Base-by-base conservation (phyloP, 92 coral and sea anemone species). In the Porites lobata region DNA sequence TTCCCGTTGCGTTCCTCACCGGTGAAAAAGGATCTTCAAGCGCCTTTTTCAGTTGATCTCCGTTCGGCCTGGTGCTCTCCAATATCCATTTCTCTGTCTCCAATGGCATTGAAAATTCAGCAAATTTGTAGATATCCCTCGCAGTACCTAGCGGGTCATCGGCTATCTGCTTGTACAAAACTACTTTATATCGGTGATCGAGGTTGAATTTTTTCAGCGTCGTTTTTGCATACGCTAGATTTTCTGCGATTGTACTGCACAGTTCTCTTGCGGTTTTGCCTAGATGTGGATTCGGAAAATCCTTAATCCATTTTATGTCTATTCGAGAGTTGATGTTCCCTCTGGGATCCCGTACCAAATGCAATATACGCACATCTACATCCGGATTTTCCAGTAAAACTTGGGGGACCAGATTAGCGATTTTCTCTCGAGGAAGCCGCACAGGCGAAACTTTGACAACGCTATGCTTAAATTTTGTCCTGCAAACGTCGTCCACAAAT, bases 271-370 rank as follows among this genome's bases (percentile, higher is more conserved):
- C 77, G 3, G 26, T 12, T 4, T 5, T 0, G 4, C 65, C 69
- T 0, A 91, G 75, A 2, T n/a, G 6, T 2, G 72, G 80, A 19
- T 82, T 76, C 9, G 94, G 94, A 47, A 81, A 87, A 20, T 91
- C 91, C 24, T 62, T 69, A 11, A 82, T 15, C 91, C 94, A 91
- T 15, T 69, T 8, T 50, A 61, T 17, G 21, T 91, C 71, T 20
- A 87, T 81, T 53, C 94, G 74, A 17, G 91, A 91, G 20, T 91
- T 79, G 3, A 91, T 68, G 68, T 32, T 82, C 19, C 91, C 91
- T 61, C 94, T 75, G 9, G 94, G 94, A 20, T 91, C 94, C 54
- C 94, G 83, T 6, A 91, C 76, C 76, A 91, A 51, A 50, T 87
- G 91, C 63, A 91, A 19, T 14, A 87, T 20, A 9, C 85, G 65